These are phyloP conservation scores for Eurois occulta DNA, from an alignment of 2,888 invertebrate species.

Conservation along the genomic window DNA sequence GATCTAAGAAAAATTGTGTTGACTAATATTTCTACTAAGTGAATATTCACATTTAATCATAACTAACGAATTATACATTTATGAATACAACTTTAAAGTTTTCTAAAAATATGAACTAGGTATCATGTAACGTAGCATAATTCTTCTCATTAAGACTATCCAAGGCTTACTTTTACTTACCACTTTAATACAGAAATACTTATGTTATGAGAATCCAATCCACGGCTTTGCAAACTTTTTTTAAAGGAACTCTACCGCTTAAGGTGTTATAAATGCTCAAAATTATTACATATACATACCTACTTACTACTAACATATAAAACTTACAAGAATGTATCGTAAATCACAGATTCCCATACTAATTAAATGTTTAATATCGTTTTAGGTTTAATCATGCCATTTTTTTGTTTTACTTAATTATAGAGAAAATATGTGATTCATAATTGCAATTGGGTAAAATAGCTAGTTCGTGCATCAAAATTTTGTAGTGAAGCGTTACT, in stretches of 20 bases:
- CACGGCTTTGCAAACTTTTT: constrained; percentile 13
- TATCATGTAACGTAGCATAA: neutral
- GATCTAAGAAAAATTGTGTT: neutral
- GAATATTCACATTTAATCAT: neutral
- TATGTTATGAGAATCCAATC: constrained; percentile 12
- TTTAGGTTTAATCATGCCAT: constrained; percentile 15
- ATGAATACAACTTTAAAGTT: constrained; percentile 14
- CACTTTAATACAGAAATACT: neutral
- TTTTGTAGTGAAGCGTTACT: neutral
- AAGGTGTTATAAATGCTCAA: constrained; percentile 60
- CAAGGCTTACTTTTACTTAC: neutral
- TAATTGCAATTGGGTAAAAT: constrained; percentile 18
- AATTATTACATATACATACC: constrained; percentile 45
- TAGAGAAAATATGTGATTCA: constrained; percentile 4
- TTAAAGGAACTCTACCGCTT: constrained; percentile 59
- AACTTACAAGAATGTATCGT: constrained; percentile 69
- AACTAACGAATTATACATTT: constrained; percentile 1
- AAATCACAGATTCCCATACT: constrained; percentile 73
- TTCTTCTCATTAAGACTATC: neutral
- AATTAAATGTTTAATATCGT: constrained; percentile 42
- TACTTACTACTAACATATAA: constrained; percentile 53
- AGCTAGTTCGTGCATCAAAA: constrained; percentile 14
- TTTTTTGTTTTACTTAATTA: constrained; percentile 6
- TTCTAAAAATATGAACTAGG: constrained; percentile 39
- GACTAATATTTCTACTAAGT: neutral